Evolutionary conservation across 2,113 vertebrate genomes (phyloP).

Genomic region (Meles meles): DNA sequence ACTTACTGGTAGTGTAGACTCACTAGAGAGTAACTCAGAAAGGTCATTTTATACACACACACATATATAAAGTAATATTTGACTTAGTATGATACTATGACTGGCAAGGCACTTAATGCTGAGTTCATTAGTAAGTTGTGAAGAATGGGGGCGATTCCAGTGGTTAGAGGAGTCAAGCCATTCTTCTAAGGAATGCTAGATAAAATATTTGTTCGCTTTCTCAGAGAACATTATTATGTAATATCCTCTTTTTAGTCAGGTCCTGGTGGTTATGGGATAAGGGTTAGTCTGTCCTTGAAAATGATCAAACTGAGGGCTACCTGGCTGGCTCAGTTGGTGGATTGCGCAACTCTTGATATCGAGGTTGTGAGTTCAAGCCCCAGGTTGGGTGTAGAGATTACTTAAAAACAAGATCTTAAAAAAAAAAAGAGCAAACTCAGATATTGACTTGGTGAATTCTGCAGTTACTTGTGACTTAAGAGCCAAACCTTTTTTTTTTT

Average conservation of each 20-base stretch:
- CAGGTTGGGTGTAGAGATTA: not conserved
- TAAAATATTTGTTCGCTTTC: not conserved
- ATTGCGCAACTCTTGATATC: not conserved
- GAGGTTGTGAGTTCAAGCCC: not conserved
- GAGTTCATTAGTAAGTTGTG: not conserved
- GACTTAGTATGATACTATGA: not conserved
- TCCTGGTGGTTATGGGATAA: not conserved
- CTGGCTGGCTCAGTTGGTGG: not conserved
- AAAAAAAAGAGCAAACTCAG: not conserved
- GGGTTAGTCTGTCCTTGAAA: not conserved
- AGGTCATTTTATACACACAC: not conserved
- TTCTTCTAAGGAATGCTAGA: not conserved
- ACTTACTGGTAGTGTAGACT: not conserved
- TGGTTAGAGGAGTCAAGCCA: not conserved
- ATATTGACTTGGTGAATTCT: not conserved
- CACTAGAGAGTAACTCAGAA: not conserved
- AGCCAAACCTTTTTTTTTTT: not conserved
- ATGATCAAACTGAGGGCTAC: not conserved
- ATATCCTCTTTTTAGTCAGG: not conserved
- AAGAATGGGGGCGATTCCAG: not conserved
- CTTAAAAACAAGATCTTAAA: not conserved
- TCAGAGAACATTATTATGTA: not conserved
- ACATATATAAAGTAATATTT: not conserved
- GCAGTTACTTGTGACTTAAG: not conserved
- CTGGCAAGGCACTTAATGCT: not conserved